Conservation (phyloP, 2,113 vertebrate species). For the Siphamia tubifer region DNA sequence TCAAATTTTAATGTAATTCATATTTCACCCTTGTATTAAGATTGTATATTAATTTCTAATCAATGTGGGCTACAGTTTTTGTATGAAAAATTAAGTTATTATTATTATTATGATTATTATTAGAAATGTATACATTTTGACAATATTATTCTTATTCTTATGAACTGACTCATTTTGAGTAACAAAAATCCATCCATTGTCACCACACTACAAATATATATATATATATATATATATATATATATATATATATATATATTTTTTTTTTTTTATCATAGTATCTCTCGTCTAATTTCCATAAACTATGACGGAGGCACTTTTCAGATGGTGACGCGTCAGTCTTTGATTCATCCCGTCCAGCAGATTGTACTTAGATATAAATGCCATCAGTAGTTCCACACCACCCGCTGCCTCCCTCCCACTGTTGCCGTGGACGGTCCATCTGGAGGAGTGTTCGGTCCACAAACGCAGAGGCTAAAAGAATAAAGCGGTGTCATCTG, state of each 20-base stretch:
- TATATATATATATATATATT: too few relatives aligned
- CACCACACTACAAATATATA: neutral
- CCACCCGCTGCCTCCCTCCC: slow-evolving; percentile 30
- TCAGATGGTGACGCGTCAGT: neutral
- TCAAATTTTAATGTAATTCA: too few relatives aligned
- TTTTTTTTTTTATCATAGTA: neutral
- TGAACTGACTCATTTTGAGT: too few relatives aligned
- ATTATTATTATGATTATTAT: too few relatives aligned
- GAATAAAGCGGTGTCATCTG: neutral
- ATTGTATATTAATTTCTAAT: too few relatives aligned
- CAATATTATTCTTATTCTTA: too few relatives aligned
- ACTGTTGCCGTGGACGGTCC: slow-evolving; percentile 25
- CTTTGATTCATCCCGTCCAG: neutral
- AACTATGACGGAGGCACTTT: neutral
- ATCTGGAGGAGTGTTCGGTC: slow-evolving; percentile 54
- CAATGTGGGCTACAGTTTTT: too few relatives aligned
- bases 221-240: too few relatives aligned
- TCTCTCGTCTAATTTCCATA: neutral
- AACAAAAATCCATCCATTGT: neutral
- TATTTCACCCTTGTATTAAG: too few relatives aligned
- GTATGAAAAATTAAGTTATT: too few relatives aligned
- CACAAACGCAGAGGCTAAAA: slow-evolving; percentile 5
- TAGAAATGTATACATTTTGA: too few relatives aligned
- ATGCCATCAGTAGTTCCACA: slow-evolving; percentile 32
- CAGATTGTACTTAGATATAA: slow-evolving; percentile 17